Conservation (phyloP, 2,113 vertebrate species). For the Hyperoodon ampullatus region DNA sequence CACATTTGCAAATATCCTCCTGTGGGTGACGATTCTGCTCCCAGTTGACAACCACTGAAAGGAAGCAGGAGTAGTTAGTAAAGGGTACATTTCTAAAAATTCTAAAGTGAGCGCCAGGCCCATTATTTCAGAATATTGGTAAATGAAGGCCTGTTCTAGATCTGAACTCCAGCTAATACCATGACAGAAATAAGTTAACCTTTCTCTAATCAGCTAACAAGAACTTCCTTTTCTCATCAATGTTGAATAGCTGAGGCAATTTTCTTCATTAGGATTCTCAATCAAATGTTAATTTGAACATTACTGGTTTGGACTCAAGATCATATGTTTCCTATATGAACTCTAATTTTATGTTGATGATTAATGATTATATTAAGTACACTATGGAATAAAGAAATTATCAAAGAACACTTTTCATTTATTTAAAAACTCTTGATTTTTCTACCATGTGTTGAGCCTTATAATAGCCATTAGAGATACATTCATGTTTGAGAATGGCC, state of each 20-base stretch:
- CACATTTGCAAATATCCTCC: neutral
- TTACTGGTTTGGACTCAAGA: neutral
- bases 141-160: neutral
- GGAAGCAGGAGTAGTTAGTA: neutral
- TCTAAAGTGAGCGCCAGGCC: neutral
- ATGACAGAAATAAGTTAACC: neutral
- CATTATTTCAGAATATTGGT: neutral
- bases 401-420: neutral
- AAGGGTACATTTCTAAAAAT: neutral
- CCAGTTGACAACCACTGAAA: neutral
- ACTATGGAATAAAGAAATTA: neutral
- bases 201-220: neutral
- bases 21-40: neutral
- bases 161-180: neutral
- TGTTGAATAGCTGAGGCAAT: neutral
- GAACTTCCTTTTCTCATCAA: neutral
- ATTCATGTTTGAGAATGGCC: neutral
- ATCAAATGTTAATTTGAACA: conserved; percentile 32
- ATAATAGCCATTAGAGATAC: neutral
- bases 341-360: conserved; percentile 2
- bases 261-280: neutral
- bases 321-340: neutral
- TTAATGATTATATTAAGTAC: neutral
- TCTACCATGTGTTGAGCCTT: neutral
- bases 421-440: conserved; percentile 24